phyloP scores from a whole-genome alignment of 2,888 invertebrate species.

The Operophtera brumata region DNA sequence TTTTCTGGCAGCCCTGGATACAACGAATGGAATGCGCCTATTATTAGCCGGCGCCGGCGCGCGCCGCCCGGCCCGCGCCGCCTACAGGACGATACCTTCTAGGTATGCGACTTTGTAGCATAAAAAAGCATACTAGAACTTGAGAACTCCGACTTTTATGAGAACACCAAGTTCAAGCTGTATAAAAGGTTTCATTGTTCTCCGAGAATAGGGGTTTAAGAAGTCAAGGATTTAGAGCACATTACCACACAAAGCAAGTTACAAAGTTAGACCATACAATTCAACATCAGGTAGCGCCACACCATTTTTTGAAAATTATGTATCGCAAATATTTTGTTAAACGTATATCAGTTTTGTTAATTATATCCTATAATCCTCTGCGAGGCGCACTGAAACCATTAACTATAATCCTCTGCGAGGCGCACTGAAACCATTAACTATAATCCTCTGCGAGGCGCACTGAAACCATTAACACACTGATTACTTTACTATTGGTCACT shows the following conservation, averaged over 20 bases:
- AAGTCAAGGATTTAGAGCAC: not conserved
- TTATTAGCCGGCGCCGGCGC: constrained; percentile 74
- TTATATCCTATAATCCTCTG: too few species aligned
- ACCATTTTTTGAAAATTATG: too few species aligned
- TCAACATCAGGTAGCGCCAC: too few species aligned
- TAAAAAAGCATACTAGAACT: constrained; percentile 7
- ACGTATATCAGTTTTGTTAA: too few species aligned
- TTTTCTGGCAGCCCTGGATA: constrained; percentile 44
- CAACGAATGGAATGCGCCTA: constrained; percentile 70
- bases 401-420: too few species aligned
- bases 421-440: too few species aligned
- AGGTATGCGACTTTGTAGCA: constrained; percentile 25
- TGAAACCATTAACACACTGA: too few species aligned
- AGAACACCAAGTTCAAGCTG: not conserved
- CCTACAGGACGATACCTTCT: constrained; percentile 37
- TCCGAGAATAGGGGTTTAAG: not conserved
- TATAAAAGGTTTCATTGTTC: constrained; percentile 4
- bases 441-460: too few species aligned
- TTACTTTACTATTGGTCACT: too few species aligned
- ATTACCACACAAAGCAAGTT: not conserved
- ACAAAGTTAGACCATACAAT: too few species aligned
- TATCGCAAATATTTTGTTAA: too few species aligned
- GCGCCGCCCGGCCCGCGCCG: constrained; percentile 48
- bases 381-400: too few species aligned
- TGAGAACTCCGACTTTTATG: constrained; percentile 5